Percentiles rank a stretch among this genome's conserved stretches.
Conservation (phyloP, 2,888 invertebrate genomes). For the Xylophagus ater region DNA sequence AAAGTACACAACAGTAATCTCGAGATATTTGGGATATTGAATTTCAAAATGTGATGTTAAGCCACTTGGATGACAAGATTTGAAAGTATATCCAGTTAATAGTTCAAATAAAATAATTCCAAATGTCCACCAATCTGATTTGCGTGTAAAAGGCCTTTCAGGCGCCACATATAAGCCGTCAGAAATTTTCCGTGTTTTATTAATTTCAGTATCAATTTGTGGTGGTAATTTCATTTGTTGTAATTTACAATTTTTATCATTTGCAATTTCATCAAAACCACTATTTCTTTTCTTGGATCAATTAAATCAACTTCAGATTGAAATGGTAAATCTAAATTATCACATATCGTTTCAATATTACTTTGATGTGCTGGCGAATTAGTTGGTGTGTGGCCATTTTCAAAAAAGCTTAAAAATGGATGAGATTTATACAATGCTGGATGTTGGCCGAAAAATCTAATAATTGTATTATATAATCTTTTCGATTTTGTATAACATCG, state of each 20-base stretch:
- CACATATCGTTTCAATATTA: constrained; percentile 29
- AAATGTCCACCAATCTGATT: constrained; percentile 73
- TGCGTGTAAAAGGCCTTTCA: constrained; percentile 31
- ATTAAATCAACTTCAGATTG: constrained; percentile 20
- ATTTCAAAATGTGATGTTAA: constrained; percentile 33
- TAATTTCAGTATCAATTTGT: too few species aligned
- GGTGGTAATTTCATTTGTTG: too few species aligned
- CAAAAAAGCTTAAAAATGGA: constrained; percentile 72
- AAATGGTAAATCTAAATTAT: constrained; percentile 27
- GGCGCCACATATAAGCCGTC: constrained; percentile 36
- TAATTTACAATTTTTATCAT: too few species aligned
- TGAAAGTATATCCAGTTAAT: constrained; percentile 54
- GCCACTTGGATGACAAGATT: constrained; percentile 32
- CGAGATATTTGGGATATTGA: constrained; percentile 30
- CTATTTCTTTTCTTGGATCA: constrained; percentile 26
- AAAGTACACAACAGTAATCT: constrained; percentile 29
- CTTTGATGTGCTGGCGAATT: constrained; percentile 22
- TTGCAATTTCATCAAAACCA: too few species aligned
- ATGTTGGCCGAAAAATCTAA: constrained; percentile 70
- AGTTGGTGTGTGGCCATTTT: constrained; percentile 35
- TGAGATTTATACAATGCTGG: constrained; percentile 67
- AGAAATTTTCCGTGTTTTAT: too few species aligned
- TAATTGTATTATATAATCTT: constrained; percentile 56
- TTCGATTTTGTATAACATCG: constrained; percentile 68
- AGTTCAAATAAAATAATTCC: constrained; percentile 78